Conservation (phyloP, 2,888 invertebrate genomes). For the Agrotis puta region DNA sequence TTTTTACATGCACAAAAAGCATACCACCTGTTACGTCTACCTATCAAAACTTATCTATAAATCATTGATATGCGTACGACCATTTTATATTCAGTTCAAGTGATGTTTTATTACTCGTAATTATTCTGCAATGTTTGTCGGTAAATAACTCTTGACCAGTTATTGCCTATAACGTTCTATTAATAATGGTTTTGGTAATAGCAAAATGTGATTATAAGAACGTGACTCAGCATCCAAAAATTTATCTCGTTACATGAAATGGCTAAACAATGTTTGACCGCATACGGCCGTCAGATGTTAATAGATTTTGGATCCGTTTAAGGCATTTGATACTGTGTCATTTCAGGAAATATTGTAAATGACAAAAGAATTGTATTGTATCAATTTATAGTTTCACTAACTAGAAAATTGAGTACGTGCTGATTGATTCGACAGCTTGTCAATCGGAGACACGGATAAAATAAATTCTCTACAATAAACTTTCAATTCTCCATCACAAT, state of each 20-base stretch:
- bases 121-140: conserved; percentile 37
- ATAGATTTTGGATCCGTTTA: conserved; percentile 7
- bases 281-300: conserved; percentile 23
- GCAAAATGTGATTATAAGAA: conserved; percentile 44
- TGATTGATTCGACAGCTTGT: not conserved
- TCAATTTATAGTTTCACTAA: not conserved
- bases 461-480: conserved; percentile 14
- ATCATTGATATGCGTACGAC: conserved; percentile 51
- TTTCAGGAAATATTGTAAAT: conserved; percentile 37
- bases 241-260: conserved; percentile 48
- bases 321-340: not conserved
- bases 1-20: conserved; percentile 22
- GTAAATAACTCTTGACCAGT: conserved; percentile 30
- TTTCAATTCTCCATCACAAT: conserved; percentile 21
- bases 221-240: conserved; percentile 52
- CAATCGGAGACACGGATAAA: not conserved
- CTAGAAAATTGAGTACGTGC: conserved; percentile 21
- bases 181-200: conserved; percentile 49
- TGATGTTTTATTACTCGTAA: conserved; percentile 57
- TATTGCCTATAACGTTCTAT: conserved; percentile 30
- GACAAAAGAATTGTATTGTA: conserved; percentile 28
- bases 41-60: conserved; percentile 33
- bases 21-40: conserved; percentile 41
- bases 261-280: conserved; percentile 25
- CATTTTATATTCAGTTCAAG: conserved; percentile 48